Evolutionary conservation across 2,797 vertebrate species (phyloP), one percentile per base, ranked within the genome.

Genomic region (Rallus crepitans): DNA sequence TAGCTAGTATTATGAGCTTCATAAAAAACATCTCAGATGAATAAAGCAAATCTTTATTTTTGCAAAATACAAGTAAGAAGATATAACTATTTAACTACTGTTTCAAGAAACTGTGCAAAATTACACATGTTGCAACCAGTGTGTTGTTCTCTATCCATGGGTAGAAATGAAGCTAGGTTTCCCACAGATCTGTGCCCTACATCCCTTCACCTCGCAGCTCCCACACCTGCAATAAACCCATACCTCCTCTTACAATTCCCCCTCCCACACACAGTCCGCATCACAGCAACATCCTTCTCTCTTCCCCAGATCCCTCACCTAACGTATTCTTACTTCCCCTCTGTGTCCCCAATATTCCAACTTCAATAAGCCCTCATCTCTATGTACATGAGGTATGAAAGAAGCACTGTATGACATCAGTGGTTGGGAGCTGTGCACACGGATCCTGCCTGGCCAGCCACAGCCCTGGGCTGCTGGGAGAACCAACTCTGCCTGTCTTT

Each of bases 1-100:
- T 37, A 79, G 63, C 55, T 82, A 19, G 24, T 59, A 56, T 79
- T 94, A 89, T 10, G 1, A 93, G 15, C 37, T 35, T 82, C 66
- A 63, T 90, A 63, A 94, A 93, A 93, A 84, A 6, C 30, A 18
- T 65, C 55, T 95, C 52, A 24, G 52, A 64, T 84, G 66, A 89
- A 86, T 60, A 90, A 90, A 84, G n/a, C 23, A 93, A 87, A 90
- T 87, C 40, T 79, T 90, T 84, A 66, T 76, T 95, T 95, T 92
- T 87, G 24, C 42, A 84, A 84, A 96, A 45, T 27, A 52, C n/a
- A 76, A 61, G 53, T 39, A 79, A 82, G 55, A 72, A 86, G 61
- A 82, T 27, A 33, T 13, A 89, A 66, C 80, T 69, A 69, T 75
- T 83, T 78, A 84, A 52, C 8, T 70, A 66, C 21, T 17, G 7